Conservation (phyloP, 2,113 vertebrate species). For the Pedetes capensis region DNA sequence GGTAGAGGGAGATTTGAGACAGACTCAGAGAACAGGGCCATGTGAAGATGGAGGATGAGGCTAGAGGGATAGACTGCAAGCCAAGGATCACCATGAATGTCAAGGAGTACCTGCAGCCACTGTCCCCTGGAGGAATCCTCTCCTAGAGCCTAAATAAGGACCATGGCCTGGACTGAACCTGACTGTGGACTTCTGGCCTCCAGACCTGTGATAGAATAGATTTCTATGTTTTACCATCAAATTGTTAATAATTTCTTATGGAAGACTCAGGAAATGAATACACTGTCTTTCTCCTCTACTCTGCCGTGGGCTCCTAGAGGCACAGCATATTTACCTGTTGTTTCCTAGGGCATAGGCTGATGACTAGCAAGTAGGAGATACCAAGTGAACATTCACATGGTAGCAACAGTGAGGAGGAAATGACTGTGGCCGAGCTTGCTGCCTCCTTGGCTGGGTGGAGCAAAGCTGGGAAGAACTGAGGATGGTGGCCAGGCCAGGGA, state of each 20-base stretch:
- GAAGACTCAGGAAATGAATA: background rate
- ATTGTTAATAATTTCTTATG: background rate
- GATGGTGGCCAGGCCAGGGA: accelerated
- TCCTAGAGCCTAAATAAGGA: background rate
- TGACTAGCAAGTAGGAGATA: background rate
- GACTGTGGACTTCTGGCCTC: background rate
- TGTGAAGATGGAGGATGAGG: background rate
- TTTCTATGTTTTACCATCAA: background rate
- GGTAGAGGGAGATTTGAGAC: background rate
- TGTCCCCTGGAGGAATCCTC: background rate
- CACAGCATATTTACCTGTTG: background rate
- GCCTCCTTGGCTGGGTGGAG: background rate
- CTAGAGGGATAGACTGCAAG: background rate
- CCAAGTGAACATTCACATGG: accelerated
- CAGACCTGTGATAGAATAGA: background rate
- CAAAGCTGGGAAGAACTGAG: background rate
- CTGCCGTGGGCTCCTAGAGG: background rate
- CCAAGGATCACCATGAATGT: background rate
- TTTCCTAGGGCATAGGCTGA: background rate
- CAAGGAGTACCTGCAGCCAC: background rate
- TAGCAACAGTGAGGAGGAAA: background rate
- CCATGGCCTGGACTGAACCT: background rate
- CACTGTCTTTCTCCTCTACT: background rate
- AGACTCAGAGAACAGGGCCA: background rate
- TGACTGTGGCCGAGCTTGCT: background rate